Evolutionary conservation across 2,797 vertebrate genomes (phyloP).

Genomic region (Atherinosoma microstoma): DNA sequence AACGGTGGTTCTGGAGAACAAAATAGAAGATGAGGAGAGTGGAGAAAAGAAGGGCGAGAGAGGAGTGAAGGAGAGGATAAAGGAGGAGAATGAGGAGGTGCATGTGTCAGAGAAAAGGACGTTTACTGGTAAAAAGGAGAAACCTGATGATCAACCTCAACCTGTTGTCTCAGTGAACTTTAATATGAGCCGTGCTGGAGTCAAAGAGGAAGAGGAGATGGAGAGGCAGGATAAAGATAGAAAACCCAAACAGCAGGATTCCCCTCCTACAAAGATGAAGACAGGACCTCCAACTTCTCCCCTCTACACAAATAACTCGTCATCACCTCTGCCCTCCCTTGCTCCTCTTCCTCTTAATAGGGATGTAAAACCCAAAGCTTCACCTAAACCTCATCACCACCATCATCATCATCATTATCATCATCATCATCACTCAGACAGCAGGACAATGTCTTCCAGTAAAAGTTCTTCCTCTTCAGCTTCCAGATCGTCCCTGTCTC

Average conservation of each 20-base stretch:
- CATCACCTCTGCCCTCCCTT: constrained; percentile 71
- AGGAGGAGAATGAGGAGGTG: constrained; percentile 42
- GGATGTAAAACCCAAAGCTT: constrained; percentile 78
- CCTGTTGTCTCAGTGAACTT: constrained; percentile 16
- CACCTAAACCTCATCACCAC: constrained; percentile 56
- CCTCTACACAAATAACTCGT: constrained; percentile 71
- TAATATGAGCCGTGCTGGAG: not conserved
- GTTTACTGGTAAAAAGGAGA: constrained; percentile 36
- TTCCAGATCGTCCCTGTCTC: constrained; percentile 29
- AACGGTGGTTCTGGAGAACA: not conserved
- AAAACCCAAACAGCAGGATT: constrained; percentile 52
- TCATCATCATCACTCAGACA: constrained; percentile 36
- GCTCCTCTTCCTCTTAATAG: constrained; percentile 55
- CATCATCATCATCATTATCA: constrained; percentile 19
- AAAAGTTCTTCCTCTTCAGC: constrained; percentile 18
- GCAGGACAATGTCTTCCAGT: constrained; percentile 50
- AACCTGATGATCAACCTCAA: constrained; percentile 3
- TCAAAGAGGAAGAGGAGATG: constrained; percentile 30
- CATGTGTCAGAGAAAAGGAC: constrained; percentile 38
- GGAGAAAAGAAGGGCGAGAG: constrained; percentile 25
- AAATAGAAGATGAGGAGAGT: not conserved
- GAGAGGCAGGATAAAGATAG: constrained; percentile 44
- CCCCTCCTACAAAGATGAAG: constrained; percentile 77
- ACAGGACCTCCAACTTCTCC: constrained; percentile 75
- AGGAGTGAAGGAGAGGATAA: constrained; percentile 40